phyloP scores from a whole-genome alignment of 2,888 invertebrate species.

The Psylliodes chrysocephalus region DNA sequence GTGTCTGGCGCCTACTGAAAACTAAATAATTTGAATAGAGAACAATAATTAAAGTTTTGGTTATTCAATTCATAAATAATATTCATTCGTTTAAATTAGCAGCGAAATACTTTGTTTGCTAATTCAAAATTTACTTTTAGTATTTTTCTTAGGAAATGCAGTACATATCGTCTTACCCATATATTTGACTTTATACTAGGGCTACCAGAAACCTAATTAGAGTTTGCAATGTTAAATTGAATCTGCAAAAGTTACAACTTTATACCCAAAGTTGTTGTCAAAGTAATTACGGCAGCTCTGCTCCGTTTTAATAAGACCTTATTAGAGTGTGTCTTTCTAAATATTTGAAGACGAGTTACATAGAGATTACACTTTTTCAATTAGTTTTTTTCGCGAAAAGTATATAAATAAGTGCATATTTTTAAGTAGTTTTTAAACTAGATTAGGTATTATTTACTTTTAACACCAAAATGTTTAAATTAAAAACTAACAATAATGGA shows the following conservation, averaged over 20 bases:
- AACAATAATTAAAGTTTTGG: too few species aligned
- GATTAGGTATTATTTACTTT: too few species aligned
- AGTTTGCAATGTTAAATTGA: constrained; percentile 35
- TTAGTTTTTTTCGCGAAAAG: too few species aligned
- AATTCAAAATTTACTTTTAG: background rate
- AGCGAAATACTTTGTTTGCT: too few species aligned
- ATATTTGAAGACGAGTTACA: constrained; percentile 13
- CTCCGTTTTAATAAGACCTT: constrained; percentile 33
- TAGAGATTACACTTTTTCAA: background rate
- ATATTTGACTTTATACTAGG: constrained; percentile 21
- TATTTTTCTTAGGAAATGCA: background rate
- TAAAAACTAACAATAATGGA: too few species aligned
- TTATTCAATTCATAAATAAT: too few species aligned
- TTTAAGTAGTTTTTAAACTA: too few species aligned
- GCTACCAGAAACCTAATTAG: constrained; percentile 30
- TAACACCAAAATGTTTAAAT: too few species aligned
- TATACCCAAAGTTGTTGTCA: constrained; percentile 34
- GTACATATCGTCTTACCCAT: constrained; percentile 4
- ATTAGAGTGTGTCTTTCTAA: constrained; percentile 27
- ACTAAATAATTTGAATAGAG: too few species aligned
- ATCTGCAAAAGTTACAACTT: constrained; percentile 35
- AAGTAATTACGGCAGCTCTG: constrained; percentile 31
- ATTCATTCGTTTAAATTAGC: too few species aligned
- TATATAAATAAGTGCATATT: too few species aligned
- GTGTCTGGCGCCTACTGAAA: too few species aligned